A percentile compares a stretch with the other conserved stretches of the same genome.
Evolutionary conservation across 2,797 vertebrate species (phyloP).

Genomic region (Fistularia tabacaria): DNA sequence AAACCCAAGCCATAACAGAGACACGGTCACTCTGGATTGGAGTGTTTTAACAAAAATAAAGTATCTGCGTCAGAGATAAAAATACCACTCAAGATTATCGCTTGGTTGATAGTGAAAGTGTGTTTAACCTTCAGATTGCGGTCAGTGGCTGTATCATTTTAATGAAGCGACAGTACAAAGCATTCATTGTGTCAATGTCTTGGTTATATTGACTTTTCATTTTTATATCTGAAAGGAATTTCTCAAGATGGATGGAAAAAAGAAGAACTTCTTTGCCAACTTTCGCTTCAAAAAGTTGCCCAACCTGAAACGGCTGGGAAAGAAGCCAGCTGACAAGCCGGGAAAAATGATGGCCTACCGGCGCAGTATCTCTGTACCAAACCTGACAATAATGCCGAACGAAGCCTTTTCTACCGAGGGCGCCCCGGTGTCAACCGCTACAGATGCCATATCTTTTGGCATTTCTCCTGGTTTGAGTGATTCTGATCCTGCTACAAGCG

Average conservation of each 20-base stretch:
- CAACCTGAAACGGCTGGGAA: constrained; percentile 59
- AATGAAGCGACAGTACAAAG: too few relatives aligned
- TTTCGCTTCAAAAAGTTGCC: constrained; percentile 61
- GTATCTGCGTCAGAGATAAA: too few relatives aligned
- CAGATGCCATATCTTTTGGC: constrained; percentile 28
- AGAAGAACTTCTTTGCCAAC: constrained; percentile 62
- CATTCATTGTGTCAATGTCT: too few relatives aligned
- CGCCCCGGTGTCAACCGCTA: neutral
- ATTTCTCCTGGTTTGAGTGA: constrained; percentile 43
- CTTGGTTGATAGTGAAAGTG: too few relatives aligned
- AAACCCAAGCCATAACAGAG: too few relatives aligned
- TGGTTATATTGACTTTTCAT: too few relatives aligned
- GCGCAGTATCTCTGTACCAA: constrained; percentile 76
- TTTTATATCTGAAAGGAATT: constrained; percentile 17
- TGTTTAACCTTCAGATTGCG: too few relatives aligned
- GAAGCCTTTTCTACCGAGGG: constrained; percentile 8
- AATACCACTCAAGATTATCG: too few relatives aligned
- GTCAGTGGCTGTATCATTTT: too few relatives aligned
- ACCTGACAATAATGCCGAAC: constrained; percentile 46
- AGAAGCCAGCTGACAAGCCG: constrained; percentile 47
- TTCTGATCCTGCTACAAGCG: constrained; percentile 50
- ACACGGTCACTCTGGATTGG: too few relatives aligned
- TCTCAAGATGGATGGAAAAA: constrained; percentile 71
- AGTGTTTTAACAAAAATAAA: too few relatives aligned
- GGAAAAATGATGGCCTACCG: constrained; percentile 49